Evolutionary conservation across 2,113 vertebrate species (phyloP).

Genomic region (Uropsilus gracilis): DNA sequence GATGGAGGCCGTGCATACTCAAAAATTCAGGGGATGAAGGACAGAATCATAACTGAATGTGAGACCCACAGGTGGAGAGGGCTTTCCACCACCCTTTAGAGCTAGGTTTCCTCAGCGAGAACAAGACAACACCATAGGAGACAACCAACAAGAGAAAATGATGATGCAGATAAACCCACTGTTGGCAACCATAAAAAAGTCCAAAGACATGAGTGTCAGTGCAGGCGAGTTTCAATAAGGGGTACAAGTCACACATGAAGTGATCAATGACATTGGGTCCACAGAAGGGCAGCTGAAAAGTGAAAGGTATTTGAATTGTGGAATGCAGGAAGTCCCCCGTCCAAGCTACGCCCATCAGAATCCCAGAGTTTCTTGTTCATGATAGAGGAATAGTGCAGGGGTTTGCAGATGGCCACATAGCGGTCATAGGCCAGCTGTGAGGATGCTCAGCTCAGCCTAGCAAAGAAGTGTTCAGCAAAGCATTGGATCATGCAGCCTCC

Average conservation of each 20-base stretch:
- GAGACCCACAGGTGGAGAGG: conserved; percentile 68
- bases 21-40: conserved; percentile 50
- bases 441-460: conserved; percentile 45
- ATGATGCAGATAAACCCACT: background rate
- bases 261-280: conserved; percentile 75
- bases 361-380: conserved; percentile 55
- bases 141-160: conserved; percentile 59
- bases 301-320: conserved; percentile 52
- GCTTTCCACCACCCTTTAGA: conserved; percentile 46
- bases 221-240: conserved; percentile 56
- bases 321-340: conserved; percentile 59
- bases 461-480: conserved; percentile 53
- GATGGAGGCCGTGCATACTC: background rate
- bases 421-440: conserved; percentile 63
- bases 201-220: conserved; percentile 21
- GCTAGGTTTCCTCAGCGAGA: background rate
- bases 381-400: conserved; percentile 63
- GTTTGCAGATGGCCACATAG: conserved; percentile 69
- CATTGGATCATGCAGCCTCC: conserved; percentile 59
- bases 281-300: conserved; percentile 68
- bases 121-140: conserved; percentile 54
- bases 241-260: conserved; percentile 75
- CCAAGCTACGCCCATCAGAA: conserved; percentile 58
- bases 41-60: conserved; percentile 63
- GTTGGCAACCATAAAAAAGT: conserved; percentile 56